Evolutionary conservation across 1,140 invertebrate species (phyloP).

Genomic region (Halyomorpha halys): DNA sequence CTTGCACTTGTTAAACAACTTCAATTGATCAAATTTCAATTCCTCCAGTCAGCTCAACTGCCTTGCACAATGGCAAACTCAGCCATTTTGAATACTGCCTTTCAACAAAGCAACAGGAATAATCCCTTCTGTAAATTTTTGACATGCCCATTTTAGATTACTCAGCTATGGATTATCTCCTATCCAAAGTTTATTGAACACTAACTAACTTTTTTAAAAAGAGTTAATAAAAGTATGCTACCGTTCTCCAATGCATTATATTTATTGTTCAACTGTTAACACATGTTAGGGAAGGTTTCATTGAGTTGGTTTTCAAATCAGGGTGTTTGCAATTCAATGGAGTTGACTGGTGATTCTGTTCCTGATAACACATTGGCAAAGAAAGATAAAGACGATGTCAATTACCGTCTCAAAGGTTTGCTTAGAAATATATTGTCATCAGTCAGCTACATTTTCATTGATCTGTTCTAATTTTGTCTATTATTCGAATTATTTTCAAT

Average conservation of each 20-base stretch:
- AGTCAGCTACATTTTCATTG: background rate
- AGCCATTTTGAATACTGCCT: constrained; percentile 3
- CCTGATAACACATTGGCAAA: background rate
- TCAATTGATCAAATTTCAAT: background rate
- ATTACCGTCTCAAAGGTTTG: constrained; percentile 7
- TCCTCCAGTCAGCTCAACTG: background rate
- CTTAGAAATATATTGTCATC: too few relatives aligned
- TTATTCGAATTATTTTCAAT: background rate
- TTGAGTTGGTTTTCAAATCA: too few relatives aligned
- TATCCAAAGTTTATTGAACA: too few relatives aligned
- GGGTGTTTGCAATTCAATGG: too few relatives aligned
- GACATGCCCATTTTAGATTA: background rate
- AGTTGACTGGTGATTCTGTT: too few relatives aligned
- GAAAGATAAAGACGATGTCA: background rate
- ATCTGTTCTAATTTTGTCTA: background rate
- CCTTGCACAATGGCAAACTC: background rate
- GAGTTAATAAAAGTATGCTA: too few relatives aligned
- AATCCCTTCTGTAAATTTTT: background rate
- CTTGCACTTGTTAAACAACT: background rate
- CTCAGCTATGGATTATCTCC: too few relatives aligned
- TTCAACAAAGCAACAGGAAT: background rate
- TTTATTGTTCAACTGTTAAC: too few relatives aligned
- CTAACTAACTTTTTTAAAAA: too few relatives aligned
- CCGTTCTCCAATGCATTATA: too few relatives aligned
- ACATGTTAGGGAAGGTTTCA: too few relatives aligned